Conservation (phyloP, 2,888 invertebrate species). For the Pemphredon lugubris region DNA sequence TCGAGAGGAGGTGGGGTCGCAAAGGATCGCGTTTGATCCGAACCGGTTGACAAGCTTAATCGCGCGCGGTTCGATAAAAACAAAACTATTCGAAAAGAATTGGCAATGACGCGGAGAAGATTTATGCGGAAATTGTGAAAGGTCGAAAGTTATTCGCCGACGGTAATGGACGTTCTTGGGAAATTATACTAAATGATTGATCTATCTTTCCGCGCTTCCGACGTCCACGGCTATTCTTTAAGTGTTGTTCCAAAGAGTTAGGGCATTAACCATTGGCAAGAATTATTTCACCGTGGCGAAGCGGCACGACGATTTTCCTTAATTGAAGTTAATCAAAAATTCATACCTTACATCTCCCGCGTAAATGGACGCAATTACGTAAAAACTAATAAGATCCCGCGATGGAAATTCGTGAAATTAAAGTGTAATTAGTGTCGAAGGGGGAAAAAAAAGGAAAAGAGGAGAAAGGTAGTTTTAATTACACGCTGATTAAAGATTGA, state of each 20-base stretch:
- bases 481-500: conserved; percentile 38
- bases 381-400: too few species aligned
- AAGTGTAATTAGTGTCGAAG: too few species aligned
- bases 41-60: conserved; percentile 3
- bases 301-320: too few species aligned
- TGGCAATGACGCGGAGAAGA: conserved; percentile 31
- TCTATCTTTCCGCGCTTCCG: conserved; percentile 4
- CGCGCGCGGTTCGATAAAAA: not conserved
- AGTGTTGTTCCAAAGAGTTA: not conserved
- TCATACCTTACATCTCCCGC: too few species aligned
- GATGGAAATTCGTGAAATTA: too few species aligned
- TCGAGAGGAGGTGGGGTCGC: not conserved
- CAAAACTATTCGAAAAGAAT: conserved; percentile 17
- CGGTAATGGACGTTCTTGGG: conserved; percentile 35
- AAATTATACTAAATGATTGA: conserved; percentile 38
- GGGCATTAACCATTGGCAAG: not conserved
- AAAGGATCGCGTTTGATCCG: too few species aligned
- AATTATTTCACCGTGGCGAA: too few species aligned
- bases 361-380: too few species aligned
- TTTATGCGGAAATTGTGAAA: conserved; percentile 15
- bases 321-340: too few species aligned
- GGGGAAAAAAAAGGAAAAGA: conserved; percentile 12
- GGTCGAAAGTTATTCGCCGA: conserved; percentile 17
- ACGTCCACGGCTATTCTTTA: not conserved
- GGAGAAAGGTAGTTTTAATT: conserved; percentile 28